Conservation (phyloP, 1,140 invertebrate genomes). For the Parasteatoda tepidariorum region DNA sequence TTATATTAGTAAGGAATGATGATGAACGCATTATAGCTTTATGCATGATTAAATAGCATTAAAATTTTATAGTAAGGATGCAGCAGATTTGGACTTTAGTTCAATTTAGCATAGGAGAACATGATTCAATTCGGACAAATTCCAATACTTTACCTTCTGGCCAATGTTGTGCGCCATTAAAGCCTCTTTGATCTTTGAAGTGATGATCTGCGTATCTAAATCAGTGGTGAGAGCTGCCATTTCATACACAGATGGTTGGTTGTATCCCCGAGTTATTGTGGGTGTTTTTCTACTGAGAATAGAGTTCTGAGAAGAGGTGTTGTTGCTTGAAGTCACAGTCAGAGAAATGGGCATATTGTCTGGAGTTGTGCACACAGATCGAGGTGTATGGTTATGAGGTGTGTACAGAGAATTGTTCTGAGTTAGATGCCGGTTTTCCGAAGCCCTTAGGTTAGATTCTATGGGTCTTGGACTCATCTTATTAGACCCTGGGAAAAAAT, state of each 20-base stretch:
- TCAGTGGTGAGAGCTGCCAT: constrained; percentile 96
- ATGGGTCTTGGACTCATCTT: constrained; percentile 45
- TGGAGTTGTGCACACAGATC: constrained; percentile 37
- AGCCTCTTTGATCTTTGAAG: constrained; percentile 97
- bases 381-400: constrained; percentile 44
- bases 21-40: no score
- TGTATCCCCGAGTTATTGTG: constrained; percentile 44
- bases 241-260: constrained; percentile 83
- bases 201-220: constrained; percentile 95
- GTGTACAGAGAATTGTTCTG: constrained; percentile 38
- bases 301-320: background rate
- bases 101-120: no score
- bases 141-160: constrained; percentile 80
- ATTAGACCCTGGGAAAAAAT: constrained; percentile 23
- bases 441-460: constrained; percentile 11
- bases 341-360: constrained; percentile 47
- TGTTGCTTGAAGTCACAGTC: constrained; percentile 8
- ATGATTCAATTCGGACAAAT: no score
- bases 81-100: no score
- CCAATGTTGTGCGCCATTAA: constrained; percentile 96
- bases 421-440: constrained; percentile 20
- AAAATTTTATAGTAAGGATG: no score
- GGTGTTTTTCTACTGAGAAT: constrained; percentile 11
- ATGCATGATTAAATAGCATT: no score
- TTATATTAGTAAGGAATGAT: no score